Evolutionary conservation across 2,113 vertebrate species (phyloP).

Genomic region (Microtus richardsoni): DNA sequence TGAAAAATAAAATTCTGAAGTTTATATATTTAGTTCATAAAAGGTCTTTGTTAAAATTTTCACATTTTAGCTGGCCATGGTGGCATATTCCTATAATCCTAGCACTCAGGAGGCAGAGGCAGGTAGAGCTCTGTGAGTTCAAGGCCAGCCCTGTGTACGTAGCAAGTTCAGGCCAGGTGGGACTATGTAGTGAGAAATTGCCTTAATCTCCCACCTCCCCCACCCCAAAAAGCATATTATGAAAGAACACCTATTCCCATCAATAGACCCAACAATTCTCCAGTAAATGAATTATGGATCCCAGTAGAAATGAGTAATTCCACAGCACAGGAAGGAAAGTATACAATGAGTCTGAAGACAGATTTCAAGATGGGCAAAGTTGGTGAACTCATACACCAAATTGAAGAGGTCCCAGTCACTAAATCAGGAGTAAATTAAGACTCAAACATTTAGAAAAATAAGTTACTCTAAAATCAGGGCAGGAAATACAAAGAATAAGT

Average conservation of each 20-base stretch:
- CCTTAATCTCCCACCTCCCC: background rate
- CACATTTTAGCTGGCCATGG: background rate
- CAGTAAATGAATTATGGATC: background rate
- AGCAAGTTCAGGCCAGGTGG: background rate
- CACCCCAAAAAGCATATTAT: background rate
- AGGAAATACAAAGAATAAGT: background rate
- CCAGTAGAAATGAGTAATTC: background rate
- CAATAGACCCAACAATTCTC: background rate
- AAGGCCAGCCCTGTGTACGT: background rate
- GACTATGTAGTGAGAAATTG: background rate
- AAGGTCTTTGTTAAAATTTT: conserved; percentile 7
- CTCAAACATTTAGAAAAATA: background rate
- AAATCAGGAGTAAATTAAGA: background rate
- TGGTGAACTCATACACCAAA: background rate
- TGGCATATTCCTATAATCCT: background rate
- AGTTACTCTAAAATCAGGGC: background rate
- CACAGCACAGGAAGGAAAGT: background rate
- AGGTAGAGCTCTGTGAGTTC: background rate
- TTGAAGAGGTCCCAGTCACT: background rate
- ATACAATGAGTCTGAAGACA: background rate
- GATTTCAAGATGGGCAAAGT: background rate
- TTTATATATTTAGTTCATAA: background rate
- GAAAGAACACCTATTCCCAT: background rate
- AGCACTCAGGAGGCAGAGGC: background rate
- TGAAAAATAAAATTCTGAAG: background rate